phyloP scores from a whole-genome alignment of 2,797 vertebrate species.

The Eulemur rubriventer region DNA sequence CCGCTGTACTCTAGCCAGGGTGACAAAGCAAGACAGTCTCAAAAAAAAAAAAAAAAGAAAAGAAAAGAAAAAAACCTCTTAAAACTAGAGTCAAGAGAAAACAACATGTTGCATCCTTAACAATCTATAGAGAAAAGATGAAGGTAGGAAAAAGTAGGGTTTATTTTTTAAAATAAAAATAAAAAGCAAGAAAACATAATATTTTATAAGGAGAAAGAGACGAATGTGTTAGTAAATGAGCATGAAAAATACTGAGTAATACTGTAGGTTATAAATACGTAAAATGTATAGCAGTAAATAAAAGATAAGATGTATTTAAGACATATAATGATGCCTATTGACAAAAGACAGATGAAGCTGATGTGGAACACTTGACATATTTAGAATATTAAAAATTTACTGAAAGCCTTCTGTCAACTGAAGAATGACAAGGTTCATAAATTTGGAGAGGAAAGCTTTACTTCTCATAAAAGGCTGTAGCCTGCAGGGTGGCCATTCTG shows the following conservation, averaged over 20 bases:
- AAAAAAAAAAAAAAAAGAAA: too few relatives aligned
- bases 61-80: background rate
- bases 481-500: background rate
- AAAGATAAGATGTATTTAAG: background rate
- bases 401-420: background rate
- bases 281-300: background rate
- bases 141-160: background rate
- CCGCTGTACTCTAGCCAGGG: too few relatives aligned
- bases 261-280: background rate
- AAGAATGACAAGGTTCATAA: background rate
- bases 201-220: background rate
- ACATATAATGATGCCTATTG: background rate
- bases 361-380: background rate
- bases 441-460: background rate
- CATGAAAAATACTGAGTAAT: background rate
- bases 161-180: background rate
- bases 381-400: background rate
- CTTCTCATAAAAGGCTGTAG: background rate
- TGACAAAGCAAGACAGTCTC: too few relatives aligned
- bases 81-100: background rate
- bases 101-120: background rate
- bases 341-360: background rate
- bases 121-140: background rate
- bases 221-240: background rate
- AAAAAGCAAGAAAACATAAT: background rate